Evolutionary conservation across 1,140 invertebrate genomes (phyloP), one percentile per base, ranked within the genome.

Genomic region (Oncopeltus fasciatus): DNA sequence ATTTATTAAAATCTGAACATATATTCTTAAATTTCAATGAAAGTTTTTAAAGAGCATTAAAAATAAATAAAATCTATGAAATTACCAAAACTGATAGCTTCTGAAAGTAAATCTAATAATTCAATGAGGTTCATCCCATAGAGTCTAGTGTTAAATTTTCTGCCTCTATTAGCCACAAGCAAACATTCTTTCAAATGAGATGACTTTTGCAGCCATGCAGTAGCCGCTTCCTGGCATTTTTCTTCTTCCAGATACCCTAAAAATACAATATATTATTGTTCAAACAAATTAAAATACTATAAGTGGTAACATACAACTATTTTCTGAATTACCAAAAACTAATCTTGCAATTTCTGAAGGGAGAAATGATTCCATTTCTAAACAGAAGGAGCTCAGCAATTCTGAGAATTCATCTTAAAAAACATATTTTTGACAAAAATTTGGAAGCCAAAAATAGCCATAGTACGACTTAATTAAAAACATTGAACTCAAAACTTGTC

Each of bases 241-340:
- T 75, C 69, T 49, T 73, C 72, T 61, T 75, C 73, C 0, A 78
- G 65, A 59, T 77, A 78, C 57, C 76, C 76, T 77, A 44, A 12
- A 66, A 68, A 57, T 8, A 5, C 31, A 38, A 14, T 20, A 62
- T 21, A n/a, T n/a, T n/a, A n/a, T n/a, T n/a, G n/a, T 64, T 66
- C 38, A 24, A 14, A 49, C 63, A 21, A 31, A 31, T 53, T 53
- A 9, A 9, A 9, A 12, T 53, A 11, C 11, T 53, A 12, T 53
- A 9, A 11, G 8, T 53, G 8, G 9, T 18, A 11, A 9, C 20
- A 9, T 18, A 12, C 11, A 9, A 9, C 20, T 18, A 12, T 53
- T 53, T n/a, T 18, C 20, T 29, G 26, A 14, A 14, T 20, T 53
- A 64, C 63, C 63, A 38, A 57, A 64, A 16, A 64, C 63, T 14